Base-by-base conservation (phyloP, 1,140 invertebrate species). In the Odontomachus brunneus region DNA sequence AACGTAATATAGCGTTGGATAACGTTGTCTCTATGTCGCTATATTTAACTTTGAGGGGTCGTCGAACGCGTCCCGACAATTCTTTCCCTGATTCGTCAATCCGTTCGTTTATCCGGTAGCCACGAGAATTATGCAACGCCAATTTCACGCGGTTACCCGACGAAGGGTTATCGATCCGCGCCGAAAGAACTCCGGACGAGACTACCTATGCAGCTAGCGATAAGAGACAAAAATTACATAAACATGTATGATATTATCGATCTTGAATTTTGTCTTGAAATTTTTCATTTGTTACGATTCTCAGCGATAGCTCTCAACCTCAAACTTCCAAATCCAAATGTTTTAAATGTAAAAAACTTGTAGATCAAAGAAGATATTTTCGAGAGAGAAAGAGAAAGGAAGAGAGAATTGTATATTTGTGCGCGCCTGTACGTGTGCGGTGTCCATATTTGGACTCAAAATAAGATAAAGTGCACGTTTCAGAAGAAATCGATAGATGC, bases 91-190 rank as follows among this genome's bases (percentile, higher is more conserved):
- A 48, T 78, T 67, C 74, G 3, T 66, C 62, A 74, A 60, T 60
- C 33, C 38, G 22, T 38, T 24, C 60, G 26, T 75, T 51, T 51
- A 63, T 51, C 0, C 59, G 73, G n/a, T 17, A 48, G 17, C 33
- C 22, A 51, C 51, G 75, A 19, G 22, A 78, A 78, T 78, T 78
- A 69, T 69, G 65, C 65, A 69, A 57, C 49, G 63, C 51, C 65
- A 67, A 80, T 80, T 71, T 80, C 17, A 19, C 63, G 33, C n/a
- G 29, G 26, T 66, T 51, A 24, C 14, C 26, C 17, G 2, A 22
- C 65, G 51, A 57, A 29, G 69, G 60, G 29, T 53, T 66, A 76
- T 76, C 33, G 75, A 80, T 15, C 60, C 63, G 63, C 19, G 12
- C 3, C 22, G 17, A 29, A 65, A 80, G 53, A 80, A 55, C 38